Percentiles rank a stretch among this genome's conserved stretches.
These are phyloP conservation scores for Apteryx owenii DNA, from an alignment of 2,113 vertebrate species.

Conservation along the genomic window DNA sequence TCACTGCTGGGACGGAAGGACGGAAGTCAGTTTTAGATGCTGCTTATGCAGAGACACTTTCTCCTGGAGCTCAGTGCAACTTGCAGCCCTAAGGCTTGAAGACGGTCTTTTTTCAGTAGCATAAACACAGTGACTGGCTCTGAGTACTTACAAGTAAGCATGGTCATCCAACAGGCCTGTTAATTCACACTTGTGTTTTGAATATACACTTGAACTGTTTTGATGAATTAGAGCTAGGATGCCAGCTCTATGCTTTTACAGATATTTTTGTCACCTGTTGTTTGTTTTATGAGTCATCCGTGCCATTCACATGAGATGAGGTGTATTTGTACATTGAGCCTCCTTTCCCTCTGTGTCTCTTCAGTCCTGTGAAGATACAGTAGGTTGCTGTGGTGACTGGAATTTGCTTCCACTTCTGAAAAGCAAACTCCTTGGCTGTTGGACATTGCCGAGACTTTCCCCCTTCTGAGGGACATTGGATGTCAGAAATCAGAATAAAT, in stretches of 20 bases:
- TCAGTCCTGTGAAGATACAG: not conserved
- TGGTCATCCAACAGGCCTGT: too few relatives aligned
- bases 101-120: not conserved
- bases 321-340: too few relatives aligned
- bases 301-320: too few relatives aligned
- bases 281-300: too few relatives aligned
- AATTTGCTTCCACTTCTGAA: too few relatives aligned
- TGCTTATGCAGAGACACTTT: not conserved
- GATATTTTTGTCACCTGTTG: too few relatives aligned
- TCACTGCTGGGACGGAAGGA: not conserved
- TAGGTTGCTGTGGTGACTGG: not conserved
- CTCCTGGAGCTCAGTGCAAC: not conserved
- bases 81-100: not conserved
- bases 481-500: not conserved
- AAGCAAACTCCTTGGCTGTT: not conserved
- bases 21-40: not conserved
- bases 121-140: not conserved
- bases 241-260: too few relatives aligned
- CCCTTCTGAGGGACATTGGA: not conserved
- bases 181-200: too few relatives aligned
- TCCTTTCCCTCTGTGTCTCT: too few relatives aligned
- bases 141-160: too few relatives aligned
- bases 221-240: too few relatives aligned
- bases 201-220: too few relatives aligned
- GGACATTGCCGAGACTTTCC: not conserved